phyloP scores from a whole-genome alignment of 1,140 invertebrate genomes.

The Pseudachorutes palmiensis region DNA sequence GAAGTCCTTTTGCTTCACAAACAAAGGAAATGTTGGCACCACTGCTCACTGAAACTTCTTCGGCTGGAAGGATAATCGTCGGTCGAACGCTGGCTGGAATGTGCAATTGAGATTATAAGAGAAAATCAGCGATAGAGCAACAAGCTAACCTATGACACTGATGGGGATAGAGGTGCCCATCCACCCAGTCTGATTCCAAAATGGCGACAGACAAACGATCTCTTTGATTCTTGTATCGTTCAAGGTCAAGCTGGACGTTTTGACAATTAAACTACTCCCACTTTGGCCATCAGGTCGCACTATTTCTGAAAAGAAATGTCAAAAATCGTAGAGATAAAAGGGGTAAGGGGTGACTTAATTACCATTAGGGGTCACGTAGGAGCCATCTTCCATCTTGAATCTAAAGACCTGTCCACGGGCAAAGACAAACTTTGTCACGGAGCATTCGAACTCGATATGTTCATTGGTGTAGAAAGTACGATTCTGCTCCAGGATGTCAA shows the following conservation, averaged over 20 bases:
- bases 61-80: neutral
- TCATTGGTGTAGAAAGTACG: constrained; percentile 4
- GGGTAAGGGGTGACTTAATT: neutral
- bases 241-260: neutral
- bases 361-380: constrained; percentile 6
- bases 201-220: neutral
- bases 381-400: constrained; percentile 11
- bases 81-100: neutral
- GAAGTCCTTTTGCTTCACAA: constrained; percentile 4
- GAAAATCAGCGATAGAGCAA: neutral
- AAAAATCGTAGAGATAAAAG: neutral
- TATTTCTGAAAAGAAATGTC: neutral
- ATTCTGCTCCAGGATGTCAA: neutral
- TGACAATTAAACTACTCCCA: neutral
- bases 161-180: neutral
- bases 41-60: neutral
- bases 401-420: neutral
- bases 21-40: neutral
- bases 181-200: constrained; percentile 10
- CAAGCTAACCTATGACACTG: constrained; percentile 6
- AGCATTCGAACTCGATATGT: neutral
- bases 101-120: neutral
- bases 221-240: neutral
- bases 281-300: neutral
- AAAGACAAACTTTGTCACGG: constrained; percentile 10